Base-by-base conservation (phyloP, 2,888 invertebrate species). In the Camptogramma bilineatum region DNA sequence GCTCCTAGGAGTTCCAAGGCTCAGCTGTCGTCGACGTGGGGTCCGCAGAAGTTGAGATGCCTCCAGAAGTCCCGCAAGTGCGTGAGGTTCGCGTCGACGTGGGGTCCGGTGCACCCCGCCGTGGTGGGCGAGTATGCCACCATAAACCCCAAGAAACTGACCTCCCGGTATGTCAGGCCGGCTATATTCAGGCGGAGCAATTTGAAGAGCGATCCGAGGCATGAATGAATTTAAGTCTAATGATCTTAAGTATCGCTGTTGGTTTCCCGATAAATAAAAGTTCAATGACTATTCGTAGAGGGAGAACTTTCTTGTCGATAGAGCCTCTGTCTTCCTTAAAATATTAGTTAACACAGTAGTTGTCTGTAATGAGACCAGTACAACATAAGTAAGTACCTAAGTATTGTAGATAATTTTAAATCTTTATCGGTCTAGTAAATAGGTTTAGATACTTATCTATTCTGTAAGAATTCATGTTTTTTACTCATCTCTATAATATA, bases 81-180 rank as follows among this genome's bases (percentile, higher is more conserved):
- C 9, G 71, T 71, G 51, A 46, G 69, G 55, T 72, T 72, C 7
- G 64, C 69, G 17, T 62, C 65, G 19, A 72, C 72, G 17, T 72
- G 72, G 72, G 72, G 72, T 8, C 70, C 70, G 46, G 28, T 17
- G 47, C 62, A 57, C 64, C 67, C 54, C 66, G 69, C 8, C 4
- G 68, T 76, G 8, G 74, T 74, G 1, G 78, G 79, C 0, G 74
- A 79, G 4, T 85, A 84, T 61, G 85, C 85, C 0, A 85, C 84
- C 3, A 80, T 86, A 34, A 77, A 83, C 64, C 85, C 85, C 0
- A 73, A 79, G 42, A 82, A 84, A 34, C 71, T 85, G 17, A 71
- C 80, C 13, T 73, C 77, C 0, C 68, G 74, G 21, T 77, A 81
- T 47, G 74, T 82, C 16, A 70, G 79, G 48, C 83, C 85, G 0